Evolutionary conservation across 2,113 vertebrate genomes (phyloP), one percentile per base, ranked within the genome.

Genomic region (Hyaena hyaena): DNA sequence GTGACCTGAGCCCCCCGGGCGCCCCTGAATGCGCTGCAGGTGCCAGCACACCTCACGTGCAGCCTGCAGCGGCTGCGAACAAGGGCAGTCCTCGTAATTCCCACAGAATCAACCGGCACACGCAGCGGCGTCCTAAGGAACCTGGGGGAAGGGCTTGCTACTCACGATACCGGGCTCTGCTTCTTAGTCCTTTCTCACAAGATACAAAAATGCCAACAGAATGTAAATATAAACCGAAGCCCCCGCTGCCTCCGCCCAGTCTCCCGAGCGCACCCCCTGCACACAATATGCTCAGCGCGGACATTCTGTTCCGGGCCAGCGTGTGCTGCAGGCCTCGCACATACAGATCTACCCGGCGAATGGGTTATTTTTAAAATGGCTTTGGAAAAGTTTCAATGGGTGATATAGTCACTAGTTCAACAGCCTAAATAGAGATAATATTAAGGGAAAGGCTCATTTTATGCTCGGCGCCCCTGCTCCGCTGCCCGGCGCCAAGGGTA

Each of bases 391-490:
- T 68, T 66, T 74, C 55, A 23, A 7, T 26, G 35, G 12, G 24
- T 7, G 74, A 65, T 48, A n/a, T 7, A 19, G 7, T 71, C 33
- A 80, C 45, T 24, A n/a, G 28, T 61, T 31, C 16, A 71, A 58
- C 43, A n/a, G 12, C n/a, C 55, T 77, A 48, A 9, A 21, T 21
- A 35, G 48, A 53, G 35, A 24, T 8, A 33, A 21, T 19, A 12
- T 23, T 48, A 26, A 16, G 28, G 28, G 11, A 33, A 16, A 91
- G 63, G 53, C 63, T 69, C 65, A 2, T 23, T 50, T 33, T 26
- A 6, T 26, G 10, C 33, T 24, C 1, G 15, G 4, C 11, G 5
- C 10, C 19, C 50, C 33, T 16, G 7, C 24, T 2, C 7, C 17
- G 14, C 50, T 0, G 50, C 50, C 50, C 50, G 14, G 50, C 12